Base-by-base conservation (phyloP, 1,140 invertebrate genomes). In the Nephila pilipes region DNA sequence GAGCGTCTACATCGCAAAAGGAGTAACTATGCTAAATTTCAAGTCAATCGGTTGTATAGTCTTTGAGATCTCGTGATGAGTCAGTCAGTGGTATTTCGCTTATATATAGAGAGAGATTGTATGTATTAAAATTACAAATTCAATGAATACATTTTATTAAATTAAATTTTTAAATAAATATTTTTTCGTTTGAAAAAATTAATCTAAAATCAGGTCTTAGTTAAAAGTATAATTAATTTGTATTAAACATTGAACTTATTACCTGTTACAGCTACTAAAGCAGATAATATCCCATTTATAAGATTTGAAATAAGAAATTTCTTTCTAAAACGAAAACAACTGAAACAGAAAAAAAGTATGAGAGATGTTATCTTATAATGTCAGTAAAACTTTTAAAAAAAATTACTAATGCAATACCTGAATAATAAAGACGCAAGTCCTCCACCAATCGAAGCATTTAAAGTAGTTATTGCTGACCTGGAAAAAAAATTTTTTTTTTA, bases 251-350 rank as follows among this genome's bases (percentile, higher is more conserved):
- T 10, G 55, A 54, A 83, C 58, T 55, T 83, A 93, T 94, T 95
- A 97, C 97, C 97, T 95, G 98, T 99, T n/a, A 99, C 96, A 1
- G 97, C 96, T 1, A 99, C 98, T 2, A 99, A 95, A 1, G 98
- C 97, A 14, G 98, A 98, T 1, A 99, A 96, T 20, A 99, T 97
- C 16, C 98, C 97, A 95, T 99, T 99, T 32, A 99, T 98, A 1
- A 99, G 96, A 94, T 98, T 97, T 94, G 98, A 96, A 8, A 99
- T 97, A 94, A 98, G 97, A 94, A 98, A 96, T 87, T 96, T 97
- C 32, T 97, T 97, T 94, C 97, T 97, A 94, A 85, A 63, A 14
- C n/a, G 25, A 3, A 93, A 18, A 25, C 14, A 87, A 60, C 91
- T 93, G 85, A 2, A 87, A 87, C 2, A 25, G 29, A 25, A 83